These are phyloP conservation scores for Triops longicaudatus DNA, from an alignment of 1,140 invertebrate genomes.

Conservation along the genomic window DNA sequence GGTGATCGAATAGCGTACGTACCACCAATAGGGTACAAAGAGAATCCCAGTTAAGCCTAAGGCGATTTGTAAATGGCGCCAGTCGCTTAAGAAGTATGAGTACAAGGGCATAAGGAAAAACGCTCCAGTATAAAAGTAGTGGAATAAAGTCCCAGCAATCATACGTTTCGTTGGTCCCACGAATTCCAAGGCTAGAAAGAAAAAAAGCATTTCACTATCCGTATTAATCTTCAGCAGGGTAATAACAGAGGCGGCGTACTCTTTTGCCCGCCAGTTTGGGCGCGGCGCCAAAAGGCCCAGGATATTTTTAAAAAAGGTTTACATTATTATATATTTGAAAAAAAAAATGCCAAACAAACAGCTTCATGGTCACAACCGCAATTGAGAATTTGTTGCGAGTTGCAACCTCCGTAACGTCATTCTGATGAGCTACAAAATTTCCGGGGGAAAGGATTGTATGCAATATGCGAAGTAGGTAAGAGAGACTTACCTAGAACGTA, in stretches of 20 bases:
- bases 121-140: conserved; percentile 68
- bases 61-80: conserved; percentile 62
- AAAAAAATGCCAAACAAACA: too few species aligned
- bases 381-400: too few species aligned
- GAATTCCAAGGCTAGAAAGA: conserved; percentile 65
- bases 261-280: too few species aligned
- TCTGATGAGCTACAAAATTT: too few species aligned
- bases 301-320: too few species aligned
- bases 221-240: too few species aligned
- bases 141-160: conserved; percentile 62
- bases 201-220: conserved; percentile 31
- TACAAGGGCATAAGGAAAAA: conserved; percentile 61
- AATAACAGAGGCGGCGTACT: too few species aligned
- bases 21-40: conserved; percentile 71
- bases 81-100: conserved; percentile 63
- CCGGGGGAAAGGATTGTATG: too few species aligned
- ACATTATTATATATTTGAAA: too few species aligned
- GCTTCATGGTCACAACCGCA: too few species aligned
- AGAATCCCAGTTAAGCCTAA: conserved; percentile 59
- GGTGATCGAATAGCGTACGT: conserved; percentile 34
- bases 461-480: not conserved
- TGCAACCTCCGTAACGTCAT: too few species aligned
- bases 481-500: conserved; percentile 60
- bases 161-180: conserved; percentile 65
- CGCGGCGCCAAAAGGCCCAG: too few species aligned